Evolutionary conservation across 2,888 invertebrate species (phyloP).

Genomic region (Drosophila barbarae): DNA sequence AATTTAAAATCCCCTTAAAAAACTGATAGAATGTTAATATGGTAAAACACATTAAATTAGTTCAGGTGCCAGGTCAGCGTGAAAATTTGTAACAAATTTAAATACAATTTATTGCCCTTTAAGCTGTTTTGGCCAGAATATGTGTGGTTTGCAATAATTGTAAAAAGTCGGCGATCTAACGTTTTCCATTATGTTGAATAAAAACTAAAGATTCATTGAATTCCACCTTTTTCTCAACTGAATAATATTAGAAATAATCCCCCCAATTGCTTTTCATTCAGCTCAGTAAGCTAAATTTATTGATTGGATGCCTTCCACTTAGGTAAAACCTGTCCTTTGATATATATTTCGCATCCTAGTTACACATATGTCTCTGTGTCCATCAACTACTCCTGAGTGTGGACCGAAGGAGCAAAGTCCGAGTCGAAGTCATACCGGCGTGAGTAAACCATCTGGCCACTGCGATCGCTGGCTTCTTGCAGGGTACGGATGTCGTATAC

Average conservation of each 20-base stretch:
- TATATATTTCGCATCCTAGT: not conserved
- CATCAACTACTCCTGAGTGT: not conserved
- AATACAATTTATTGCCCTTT: no score
- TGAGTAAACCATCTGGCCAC: not conserved
- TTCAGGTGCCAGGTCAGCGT: not conserved
- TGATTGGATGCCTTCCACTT: not conserved
- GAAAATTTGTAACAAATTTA: no score
- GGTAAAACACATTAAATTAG: not conserved
- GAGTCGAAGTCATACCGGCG: not conserved
- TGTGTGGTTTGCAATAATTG: no score
- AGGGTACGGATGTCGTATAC: not conserved
- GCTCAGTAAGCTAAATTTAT: conserved; percentile 2
- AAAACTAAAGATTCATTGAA: no score
- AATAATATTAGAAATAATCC: not conserved
- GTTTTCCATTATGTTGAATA: no score
- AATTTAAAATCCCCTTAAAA: no score
- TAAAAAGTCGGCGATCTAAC: no score
- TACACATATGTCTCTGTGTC: no score
- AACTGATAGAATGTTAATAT: not conserved
- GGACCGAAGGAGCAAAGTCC: not conserved
- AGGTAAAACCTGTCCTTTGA: not conserved
- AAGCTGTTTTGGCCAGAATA: not conserved
- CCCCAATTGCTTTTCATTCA: not conserved
- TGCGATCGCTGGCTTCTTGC: not conserved
- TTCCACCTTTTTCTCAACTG: not conserved